Evolutionary conservation across 2,797 vertebrate species (phyloP).

Genomic region (Cercopithecus diana): DNA sequence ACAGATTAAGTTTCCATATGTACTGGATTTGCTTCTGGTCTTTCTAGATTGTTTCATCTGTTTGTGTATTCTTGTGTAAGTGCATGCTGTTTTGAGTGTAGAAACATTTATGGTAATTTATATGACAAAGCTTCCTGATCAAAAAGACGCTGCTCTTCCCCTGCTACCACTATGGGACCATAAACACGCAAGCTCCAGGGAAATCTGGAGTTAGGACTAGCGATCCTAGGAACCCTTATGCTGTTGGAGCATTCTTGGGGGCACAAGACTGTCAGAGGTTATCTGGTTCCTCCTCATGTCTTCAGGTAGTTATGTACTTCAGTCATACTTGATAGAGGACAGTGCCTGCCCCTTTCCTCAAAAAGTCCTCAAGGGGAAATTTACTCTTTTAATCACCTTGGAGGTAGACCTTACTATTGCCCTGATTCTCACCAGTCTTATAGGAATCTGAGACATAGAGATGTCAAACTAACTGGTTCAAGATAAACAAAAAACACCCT

Average conservation of each 20-base stretch:
- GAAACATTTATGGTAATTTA: not conserved
- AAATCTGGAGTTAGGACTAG: not conserved
- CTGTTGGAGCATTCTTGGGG: not conserved
- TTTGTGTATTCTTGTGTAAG: not conserved
- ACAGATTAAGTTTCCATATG: not conserved
- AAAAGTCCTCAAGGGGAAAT: not conserved
- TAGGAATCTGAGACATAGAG: not conserved
- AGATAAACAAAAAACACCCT: not conserved
- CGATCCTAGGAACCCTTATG: not conserved
- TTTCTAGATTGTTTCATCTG: not conserved
- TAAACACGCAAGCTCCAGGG: not conserved
- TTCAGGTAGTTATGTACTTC: not conserved
- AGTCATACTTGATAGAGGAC: not conserved
- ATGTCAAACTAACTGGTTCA: not conserved
- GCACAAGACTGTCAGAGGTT: not conserved
- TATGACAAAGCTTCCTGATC: not conserved
- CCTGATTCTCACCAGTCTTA: not conserved
- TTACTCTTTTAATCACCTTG: not conserved
- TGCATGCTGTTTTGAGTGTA: not conserved
- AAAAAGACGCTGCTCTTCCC: not conserved
- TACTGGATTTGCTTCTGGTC: not conserved
- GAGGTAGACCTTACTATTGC: not conserved
- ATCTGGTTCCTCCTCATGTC: not conserved
- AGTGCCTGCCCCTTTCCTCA: not conserved
- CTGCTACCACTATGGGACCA: not conserved